Evolutionary conservation across 2,797 vertebrate genomes (phyloP).

Genomic region (Ambastaia sidthimunki): DNA sequence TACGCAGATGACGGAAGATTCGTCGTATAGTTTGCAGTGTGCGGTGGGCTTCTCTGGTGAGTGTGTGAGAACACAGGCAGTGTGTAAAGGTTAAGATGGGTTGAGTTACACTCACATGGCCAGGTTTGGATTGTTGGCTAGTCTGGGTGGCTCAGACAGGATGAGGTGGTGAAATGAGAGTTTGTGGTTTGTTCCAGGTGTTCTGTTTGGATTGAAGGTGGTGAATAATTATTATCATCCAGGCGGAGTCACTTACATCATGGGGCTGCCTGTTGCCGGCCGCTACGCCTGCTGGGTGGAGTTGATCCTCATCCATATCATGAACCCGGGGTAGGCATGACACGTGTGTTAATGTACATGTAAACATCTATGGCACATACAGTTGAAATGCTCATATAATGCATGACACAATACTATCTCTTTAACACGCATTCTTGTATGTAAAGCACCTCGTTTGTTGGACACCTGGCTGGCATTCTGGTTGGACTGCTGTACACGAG

Average conservation of each 20-base stretch:
- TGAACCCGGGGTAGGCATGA: constrained; percentile 85
- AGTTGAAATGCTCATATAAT: background rate
- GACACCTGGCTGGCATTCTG: constrained; percentile 93
- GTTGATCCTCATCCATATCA: constrained; percentile 88
- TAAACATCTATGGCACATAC: background rate
- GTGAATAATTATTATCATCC: constrained; percentile 89
- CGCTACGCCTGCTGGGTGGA: constrained; percentile 91
- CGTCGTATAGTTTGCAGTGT: constrained; percentile 80
- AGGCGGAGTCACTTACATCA: constrained; percentile 79
- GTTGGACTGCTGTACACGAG: constrained; percentile 90
- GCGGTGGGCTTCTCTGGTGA: constrained; percentile 96
- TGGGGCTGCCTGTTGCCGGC: constrained; percentile 84
- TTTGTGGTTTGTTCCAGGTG: constrained; percentile 78
- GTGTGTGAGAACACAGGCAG: background rate
- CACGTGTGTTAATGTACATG: constrained; percentile 6
- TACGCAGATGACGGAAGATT: constrained; percentile 77
- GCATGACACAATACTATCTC: background rate
- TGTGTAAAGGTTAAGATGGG: no score
- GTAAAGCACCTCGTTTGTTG: constrained; percentile 88
- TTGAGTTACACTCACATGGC: no score
- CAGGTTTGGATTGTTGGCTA: no score
- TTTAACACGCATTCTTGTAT: constrained; percentile 15
- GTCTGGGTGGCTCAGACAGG: no score
- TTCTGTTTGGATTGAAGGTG: constrained; percentile 95
- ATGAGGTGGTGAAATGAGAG: background rate